Conservation (phyloP, 2,797 vertebrate species). For the Momotus momota region DNA sequence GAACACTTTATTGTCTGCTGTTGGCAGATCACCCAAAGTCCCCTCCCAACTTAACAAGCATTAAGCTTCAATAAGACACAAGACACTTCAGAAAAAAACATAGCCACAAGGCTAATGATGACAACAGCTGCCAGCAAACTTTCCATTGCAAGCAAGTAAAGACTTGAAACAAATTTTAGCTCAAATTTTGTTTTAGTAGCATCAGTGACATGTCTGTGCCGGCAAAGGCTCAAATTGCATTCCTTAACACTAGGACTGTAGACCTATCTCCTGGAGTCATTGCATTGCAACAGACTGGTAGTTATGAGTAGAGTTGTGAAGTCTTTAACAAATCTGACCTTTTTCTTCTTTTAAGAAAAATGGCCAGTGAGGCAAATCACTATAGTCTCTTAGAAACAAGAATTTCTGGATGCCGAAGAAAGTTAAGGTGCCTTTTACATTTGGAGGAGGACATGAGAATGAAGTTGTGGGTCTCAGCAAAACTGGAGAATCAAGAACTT, state of each 20-base stretch:
- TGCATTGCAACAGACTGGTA: constrained; percentile 52
- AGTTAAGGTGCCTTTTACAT: not conserved
- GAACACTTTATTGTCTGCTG: constrained; percentile 81
- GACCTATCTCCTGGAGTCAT: constrained; percentile 45
- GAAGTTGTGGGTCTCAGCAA: not conserved
- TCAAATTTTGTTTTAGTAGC: constrained; percentile 82
- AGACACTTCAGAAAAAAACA: constrained; percentile 83
- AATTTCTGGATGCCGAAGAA: not conserved
- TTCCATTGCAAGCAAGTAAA: constrained; percentile 82
- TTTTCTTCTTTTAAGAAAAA: constrained; percentile 14
- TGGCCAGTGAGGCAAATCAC: not conserved
- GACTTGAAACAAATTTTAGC: constrained; percentile 82
- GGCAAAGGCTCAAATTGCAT: constrained; percentile 79
- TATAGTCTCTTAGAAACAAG: not conserved
- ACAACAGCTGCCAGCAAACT: constrained; percentile 85
- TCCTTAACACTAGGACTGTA: constrained; percentile 81
- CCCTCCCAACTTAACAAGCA: constrained; percentile 84
- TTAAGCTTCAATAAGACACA: constrained; percentile 81
- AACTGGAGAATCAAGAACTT: not conserved
- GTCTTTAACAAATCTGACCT: constrained; percentile 24
- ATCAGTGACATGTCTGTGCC: constrained; percentile 84
- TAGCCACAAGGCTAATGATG: constrained; percentile 85
- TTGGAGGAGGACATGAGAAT: not conserved
- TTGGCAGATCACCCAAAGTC: constrained; percentile 78
- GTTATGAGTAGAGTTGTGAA: constrained; percentile 29